These are phyloP conservation scores for Sebastolobus alascanus DNA, from an alignment of 2,797 vertebrate species.

Conservation along the genomic window DNA sequence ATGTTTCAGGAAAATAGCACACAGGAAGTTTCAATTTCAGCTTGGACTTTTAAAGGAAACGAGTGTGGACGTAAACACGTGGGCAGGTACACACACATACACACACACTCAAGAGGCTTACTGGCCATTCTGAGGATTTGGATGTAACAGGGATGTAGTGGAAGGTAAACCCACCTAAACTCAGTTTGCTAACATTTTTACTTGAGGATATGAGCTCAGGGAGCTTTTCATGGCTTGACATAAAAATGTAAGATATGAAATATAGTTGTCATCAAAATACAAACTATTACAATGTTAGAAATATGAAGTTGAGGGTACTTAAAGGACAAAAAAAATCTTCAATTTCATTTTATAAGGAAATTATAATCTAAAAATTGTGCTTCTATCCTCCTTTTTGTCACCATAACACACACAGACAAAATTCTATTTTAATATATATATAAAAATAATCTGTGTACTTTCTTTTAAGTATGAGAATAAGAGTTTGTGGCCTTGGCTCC, in stretches of 20 bases:
- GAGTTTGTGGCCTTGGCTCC: slow-evolving; percentile 33
- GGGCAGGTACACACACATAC: slow-evolving; percentile 13
- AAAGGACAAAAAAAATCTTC: background rate
- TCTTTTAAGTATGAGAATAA: background rate
- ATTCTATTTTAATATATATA: background rate
- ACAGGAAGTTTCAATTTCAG: slow-evolving; percentile 71
- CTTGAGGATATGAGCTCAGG: slow-evolving; percentile 2
- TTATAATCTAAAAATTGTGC: no score
- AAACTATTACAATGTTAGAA: background rate
- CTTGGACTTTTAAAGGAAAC: slow-evolving; percentile 47
- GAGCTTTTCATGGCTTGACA: background rate
- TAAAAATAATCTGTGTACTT: background rate
- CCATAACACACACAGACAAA: background rate
- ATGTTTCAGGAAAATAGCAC: slow-evolving; percentile 63
- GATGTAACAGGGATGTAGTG: slow-evolving; percentile 40
- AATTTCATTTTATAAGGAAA: background rate
- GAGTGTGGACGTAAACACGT: slow-evolving; percentile 27
- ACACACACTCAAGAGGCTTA: slow-evolving; percentile 39
- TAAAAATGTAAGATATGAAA: background rate
- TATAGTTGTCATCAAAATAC: background rate
- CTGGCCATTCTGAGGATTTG: slow-evolving; percentile 44
- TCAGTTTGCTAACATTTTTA: slow-evolving; percentile 7
- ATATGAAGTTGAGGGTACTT: background rate
- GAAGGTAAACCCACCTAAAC: slow-evolving; percentile 53
- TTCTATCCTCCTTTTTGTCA: no score